Base-by-base conservation (phyloP, 2,888 invertebrate species). In the Cephus pygmeus region DNA sequence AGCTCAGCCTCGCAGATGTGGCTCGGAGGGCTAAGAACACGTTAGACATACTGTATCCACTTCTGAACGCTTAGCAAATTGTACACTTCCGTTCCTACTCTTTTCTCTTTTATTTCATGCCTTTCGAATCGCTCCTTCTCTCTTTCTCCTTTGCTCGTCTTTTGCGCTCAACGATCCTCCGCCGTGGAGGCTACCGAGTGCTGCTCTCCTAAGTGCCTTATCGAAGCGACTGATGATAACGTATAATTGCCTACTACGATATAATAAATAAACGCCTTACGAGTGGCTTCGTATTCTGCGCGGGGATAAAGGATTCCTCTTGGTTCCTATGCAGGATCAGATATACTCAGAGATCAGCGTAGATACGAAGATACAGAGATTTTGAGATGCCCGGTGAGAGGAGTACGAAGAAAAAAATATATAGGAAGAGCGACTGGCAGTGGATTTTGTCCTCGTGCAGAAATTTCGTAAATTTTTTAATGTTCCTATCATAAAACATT, bases 161-260 rank as follows among this genome's bases (percentile, higher is more conserved):
- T 71, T 71, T 15, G 71, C 11, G 71, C 33, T 71, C 71, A 9
- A 30, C 31, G 71, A 4, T 6, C 71, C 71, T 33, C 71, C 30
- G 71, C 11, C 31, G 71, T 3, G 40, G 40, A 33, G 31, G 71
- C 71, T 71, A 33, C 71, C 71, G 71, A 33, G 33, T 33, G 31
- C 71, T 30, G 71, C 71, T 69, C 36, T 34, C 36, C 33, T 33
- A 78, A 76, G 79, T 76, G 76, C 36, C 74, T 79, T 76, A 79
- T 75, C 75, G 71, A 80, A 77, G 73, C 69, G 75, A 77, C 77
- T 79, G 79, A 77, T 68, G 74, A 76, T 79, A 77, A 76, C 75
- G 75, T 76, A 31, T 71, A 75, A 77, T 76, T 75, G 76, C 75
- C 73, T 35, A 34, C n/a, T 73, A 11, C 31, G 71, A 73, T 74